These are phyloP conservation scores for Smutsia gigantea DNA, from an alignment of 2,797 vertebrate genomes.

Conservation along the genomic window DNA sequence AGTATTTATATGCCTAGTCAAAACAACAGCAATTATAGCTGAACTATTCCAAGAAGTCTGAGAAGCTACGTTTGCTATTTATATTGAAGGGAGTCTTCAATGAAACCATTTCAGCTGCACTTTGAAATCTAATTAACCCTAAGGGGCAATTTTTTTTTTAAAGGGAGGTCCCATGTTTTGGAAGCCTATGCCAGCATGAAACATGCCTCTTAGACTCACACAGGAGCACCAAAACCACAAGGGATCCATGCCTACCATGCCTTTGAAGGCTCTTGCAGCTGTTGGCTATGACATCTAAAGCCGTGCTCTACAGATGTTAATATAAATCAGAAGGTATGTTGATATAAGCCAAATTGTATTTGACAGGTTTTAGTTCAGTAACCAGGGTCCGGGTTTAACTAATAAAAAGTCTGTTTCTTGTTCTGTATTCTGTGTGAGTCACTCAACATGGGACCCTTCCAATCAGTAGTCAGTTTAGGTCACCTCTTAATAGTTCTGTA, in stretches of 20 bases:
- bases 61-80: background rate
- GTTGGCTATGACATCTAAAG: background rate
- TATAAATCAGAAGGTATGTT: background rate
- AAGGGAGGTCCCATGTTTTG: background rate
- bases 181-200: background rate
- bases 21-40: slow-evolving; percentile 3
- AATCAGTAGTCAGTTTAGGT: background rate
- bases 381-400: background rate
- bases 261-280: background rate
- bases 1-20: background rate
- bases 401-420: background rate
- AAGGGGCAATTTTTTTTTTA: background rate
- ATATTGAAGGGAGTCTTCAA: background rate
- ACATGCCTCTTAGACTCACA: background rate
- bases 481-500: background rate
- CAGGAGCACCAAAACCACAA: background rate
- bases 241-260: background rate
- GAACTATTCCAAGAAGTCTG: background rate
- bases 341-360: background rate
- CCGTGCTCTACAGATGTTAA: background rate
- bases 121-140: slow-evolving; percentile 1
- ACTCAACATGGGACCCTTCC: background rate
- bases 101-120: background rate
- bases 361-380: background rate
- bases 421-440: background rate